phyloP scores from a whole-genome alignment of 2,888 invertebrate genomes.

The Hirtodrosophila trivittata region DNA sequence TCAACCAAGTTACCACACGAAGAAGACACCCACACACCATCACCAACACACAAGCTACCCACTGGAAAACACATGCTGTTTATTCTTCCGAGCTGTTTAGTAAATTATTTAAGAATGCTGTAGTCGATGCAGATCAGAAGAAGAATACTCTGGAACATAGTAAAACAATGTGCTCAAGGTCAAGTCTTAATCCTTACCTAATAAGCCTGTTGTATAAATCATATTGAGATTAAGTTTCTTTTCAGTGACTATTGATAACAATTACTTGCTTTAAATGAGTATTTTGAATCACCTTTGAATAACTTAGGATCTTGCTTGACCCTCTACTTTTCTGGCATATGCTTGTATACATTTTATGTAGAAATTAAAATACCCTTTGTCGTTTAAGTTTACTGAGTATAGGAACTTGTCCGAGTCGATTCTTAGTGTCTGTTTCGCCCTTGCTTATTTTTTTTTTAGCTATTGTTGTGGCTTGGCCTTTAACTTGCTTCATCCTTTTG shows the following conservation, averaged over 20 bases:
- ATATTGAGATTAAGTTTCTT: too few relatives aligned
- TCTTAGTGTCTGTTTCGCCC: slow-evolving; percentile 16
- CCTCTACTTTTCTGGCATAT: too few relatives aligned
- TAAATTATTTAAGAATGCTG: slow-evolving; percentile 22
- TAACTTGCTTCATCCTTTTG: slow-evolving; percentile 62
- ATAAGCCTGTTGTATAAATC: too few relatives aligned
- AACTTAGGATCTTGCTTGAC: too few relatives aligned
- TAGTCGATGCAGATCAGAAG: slow-evolving; percentile 1
- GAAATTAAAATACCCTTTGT: too few relatives aligned
- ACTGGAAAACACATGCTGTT: slow-evolving; percentile 27
- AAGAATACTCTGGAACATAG: slow-evolving; percentile 26
- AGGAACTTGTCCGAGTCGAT: slow-evolving; percentile 27
- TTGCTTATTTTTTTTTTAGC: slow-evolving; percentile 12
- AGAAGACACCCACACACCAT: slow-evolving; percentile 11
- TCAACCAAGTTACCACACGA: slow-evolving; percentile 32
- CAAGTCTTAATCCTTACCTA: too few relatives aligned
- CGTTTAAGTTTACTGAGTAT: background rate
- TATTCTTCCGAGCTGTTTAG: slow-evolving; percentile 33
- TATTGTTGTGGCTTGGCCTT: slow-evolving; percentile 50
- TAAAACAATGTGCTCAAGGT: too few relatives aligned
- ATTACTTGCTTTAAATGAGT: too few relatives aligned
- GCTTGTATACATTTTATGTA: too few relatives aligned
- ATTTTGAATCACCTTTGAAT: too few relatives aligned
- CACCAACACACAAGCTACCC: slow-evolving; percentile 2
- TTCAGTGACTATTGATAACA: too few relatives aligned